A percentile compares a stretch with the other conserved stretches of the same genome.
These are phyloP conservation scores for Rugalucina vietnamica DNA, from an alignment of 2,888 invertebrate genomes.

Conservation along the genomic window DNA sequence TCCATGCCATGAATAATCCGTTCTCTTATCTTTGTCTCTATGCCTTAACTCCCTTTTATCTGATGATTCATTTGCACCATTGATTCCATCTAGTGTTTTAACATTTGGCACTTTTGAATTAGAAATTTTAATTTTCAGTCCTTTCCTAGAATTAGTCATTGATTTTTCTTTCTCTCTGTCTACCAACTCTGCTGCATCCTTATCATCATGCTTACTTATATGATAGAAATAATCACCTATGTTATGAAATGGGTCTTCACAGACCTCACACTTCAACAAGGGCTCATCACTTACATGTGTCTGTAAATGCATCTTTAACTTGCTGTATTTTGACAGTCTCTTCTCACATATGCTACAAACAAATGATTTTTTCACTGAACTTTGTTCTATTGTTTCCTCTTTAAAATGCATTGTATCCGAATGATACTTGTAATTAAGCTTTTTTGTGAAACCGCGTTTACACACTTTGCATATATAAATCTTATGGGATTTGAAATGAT, in stretches of 20 bases:
- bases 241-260: neutral
- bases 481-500: constrained; percentile 49
- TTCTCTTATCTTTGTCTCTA: neutral
- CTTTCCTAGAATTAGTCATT: neutral
- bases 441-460: neutral
- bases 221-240: neutral
- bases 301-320: constrained; percentile 45
- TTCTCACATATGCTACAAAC: constrained; percentile 53
- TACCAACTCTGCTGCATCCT: neutral
- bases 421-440: neutral
- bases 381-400: neutral
- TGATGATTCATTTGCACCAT: neutral
- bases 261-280: neutral
- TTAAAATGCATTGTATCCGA: constrained; percentile 3
- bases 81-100: too few species aligned
- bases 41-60: neutral
- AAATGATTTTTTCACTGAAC: constrained; percentile 35
- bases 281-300: constrained; percentile 41
- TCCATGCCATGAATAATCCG: neutral
- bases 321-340: constrained; percentile 42
- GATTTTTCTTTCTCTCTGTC: neutral
- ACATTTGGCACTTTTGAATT: neutral
- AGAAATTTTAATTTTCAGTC: neutral
- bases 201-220: neutral
- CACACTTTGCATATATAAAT: constrained; percentile 52